Evolutionary conservation across 37 sponge, comb jelly and placozoan species (phyloP).

Genomic region (Hormiphora californensis): DNA sequence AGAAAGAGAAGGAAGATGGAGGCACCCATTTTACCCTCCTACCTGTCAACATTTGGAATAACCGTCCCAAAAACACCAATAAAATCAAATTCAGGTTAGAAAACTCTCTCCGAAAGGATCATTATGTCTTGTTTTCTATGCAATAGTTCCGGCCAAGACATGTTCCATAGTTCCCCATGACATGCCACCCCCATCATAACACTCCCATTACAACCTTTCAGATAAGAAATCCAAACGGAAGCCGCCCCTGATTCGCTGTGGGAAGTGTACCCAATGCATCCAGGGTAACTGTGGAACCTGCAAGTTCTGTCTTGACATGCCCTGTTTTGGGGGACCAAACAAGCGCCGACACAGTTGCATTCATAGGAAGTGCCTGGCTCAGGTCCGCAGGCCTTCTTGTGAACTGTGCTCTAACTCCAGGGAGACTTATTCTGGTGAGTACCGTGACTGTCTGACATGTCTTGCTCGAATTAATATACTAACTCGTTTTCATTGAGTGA

Average conservation of each 20-base stretch:
- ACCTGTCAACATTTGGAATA: neutral
- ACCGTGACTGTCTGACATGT: too few relatives aligned
- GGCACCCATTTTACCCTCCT: neutral
- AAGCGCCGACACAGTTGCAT: neutral
- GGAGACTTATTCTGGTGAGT: too few relatives aligned
- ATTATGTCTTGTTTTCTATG: too few relatives aligned
- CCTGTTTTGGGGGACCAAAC: conserved; percentile 2
- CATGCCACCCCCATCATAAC: too few relatives aligned
- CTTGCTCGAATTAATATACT: too few relatives aligned
- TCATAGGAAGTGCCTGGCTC: neutral
- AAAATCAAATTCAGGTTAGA: neutral
- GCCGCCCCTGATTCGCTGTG: too few relatives aligned
- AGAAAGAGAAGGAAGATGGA: conserved; percentile 1
- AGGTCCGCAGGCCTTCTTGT: neutral
- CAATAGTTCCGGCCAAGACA: too few relatives aligned
- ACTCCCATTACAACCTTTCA: too few relatives aligned
- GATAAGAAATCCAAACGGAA: neutral
- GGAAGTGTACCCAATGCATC: neutral
- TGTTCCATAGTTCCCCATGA: too few relatives aligned
- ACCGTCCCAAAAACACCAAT: neutral
- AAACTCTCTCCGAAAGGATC: neutral
- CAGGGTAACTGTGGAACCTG: neutral
- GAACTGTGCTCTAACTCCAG: too few relatives aligned
- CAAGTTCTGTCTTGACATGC: conserved; percentile 28
- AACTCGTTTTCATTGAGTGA: too few relatives aligned